A percentile compares a stretch with the other conserved stretches of the same genome.
These are phyloP conservation scores for Leuciscus waleckii DNA, from an alignment of 2,797 vertebrate species.

Conservation along the genomic window DNA sequence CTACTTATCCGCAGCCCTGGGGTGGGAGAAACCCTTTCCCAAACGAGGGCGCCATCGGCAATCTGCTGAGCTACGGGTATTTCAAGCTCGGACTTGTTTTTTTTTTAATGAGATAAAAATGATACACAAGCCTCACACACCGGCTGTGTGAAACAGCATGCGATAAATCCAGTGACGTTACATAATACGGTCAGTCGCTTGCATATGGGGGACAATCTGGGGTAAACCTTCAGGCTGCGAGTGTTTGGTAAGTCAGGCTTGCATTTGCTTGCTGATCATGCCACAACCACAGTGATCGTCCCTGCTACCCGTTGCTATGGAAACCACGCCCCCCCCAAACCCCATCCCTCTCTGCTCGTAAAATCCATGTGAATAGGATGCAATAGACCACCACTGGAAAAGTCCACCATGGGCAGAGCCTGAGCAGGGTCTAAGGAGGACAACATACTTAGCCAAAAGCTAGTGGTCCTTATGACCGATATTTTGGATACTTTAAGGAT, in stretches of 20 bases:
- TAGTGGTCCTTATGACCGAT: neutral
- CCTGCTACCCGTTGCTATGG: slow-evolving; percentile 79
- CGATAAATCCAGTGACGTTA: slow-evolving; percentile 41
- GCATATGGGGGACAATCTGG: slow-evolving; percentile 66
- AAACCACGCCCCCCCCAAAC: slow-evolving; percentile 62
- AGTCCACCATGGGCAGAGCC: slow-evolving; percentile 62
- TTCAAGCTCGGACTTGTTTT: slow-evolving; percentile 21
- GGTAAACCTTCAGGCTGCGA: slow-evolving; percentile 55
- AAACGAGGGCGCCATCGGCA: slow-evolving; percentile 49
- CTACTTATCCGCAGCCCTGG: slow-evolving; percentile 58
- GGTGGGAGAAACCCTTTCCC: slow-evolving; percentile 44
- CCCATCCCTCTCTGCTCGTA: slow-evolving; percentile 53
- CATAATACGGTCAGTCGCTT: slow-evolving; percentile 51
- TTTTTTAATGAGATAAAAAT: slow-evolving; percentile 6
- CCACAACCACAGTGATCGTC: slow-evolving; percentile 76
- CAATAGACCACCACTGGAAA: slow-evolving; percentile 64
- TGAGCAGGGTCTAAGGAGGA: slow-evolving; percentile 43
- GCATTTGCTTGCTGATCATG: slow-evolving; percentile 80
- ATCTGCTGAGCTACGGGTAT: slow-evolving; percentile 51
- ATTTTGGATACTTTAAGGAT: neutral
- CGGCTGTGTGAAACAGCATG: slow-evolving; percentile 14
- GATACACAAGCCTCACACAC: slow-evolving; percentile 5
- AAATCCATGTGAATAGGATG: slow-evolving; percentile 69
- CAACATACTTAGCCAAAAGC: neutral
- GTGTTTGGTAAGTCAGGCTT: slow-evolving; percentile 53